Percentiles rank a stretch among this genome's conserved stretches.
These are phyloP conservation scores for Camponotus vicinus DNA, from an alignment of 1,140 invertebrate species.

Conservation along the genomic window DNA sequence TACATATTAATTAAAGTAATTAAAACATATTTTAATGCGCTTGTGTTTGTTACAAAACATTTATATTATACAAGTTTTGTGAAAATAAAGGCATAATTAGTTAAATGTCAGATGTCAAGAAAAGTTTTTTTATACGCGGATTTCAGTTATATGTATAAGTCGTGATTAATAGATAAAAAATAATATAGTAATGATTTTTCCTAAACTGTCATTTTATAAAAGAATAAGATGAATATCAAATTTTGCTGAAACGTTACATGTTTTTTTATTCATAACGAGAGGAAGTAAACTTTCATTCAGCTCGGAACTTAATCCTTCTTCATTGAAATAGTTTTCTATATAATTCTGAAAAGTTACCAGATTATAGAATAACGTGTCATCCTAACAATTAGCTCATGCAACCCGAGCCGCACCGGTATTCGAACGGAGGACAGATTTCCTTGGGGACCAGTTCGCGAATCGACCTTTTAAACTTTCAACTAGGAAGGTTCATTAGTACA, in stretches of 20 bases:
- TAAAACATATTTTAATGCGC: neutral
- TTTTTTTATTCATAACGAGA: conserved; percentile 7
- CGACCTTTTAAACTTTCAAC: conserved; percentile 78
- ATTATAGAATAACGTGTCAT: conserved; percentile 42
- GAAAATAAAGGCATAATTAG: too few relatives aligned
- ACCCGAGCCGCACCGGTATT: conserved; percentile 36
- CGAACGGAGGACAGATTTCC: conserved; percentile 74
- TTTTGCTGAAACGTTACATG: neutral
- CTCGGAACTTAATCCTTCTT: neutral
- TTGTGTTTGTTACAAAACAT: neutral
- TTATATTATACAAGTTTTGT: conserved; percentile 3
- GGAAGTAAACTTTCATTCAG: conserved; percentile 21
- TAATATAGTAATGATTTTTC: neutral
- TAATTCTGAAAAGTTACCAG: conserved; percentile 39
- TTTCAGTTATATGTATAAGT: too few relatives aligned
- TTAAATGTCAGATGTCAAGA: too few relatives aligned
- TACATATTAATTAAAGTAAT: neutral
- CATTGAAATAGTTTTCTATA: conserved; percentile 45
- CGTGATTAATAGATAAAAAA: neutral
- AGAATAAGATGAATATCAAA: conserved; percentile 1
- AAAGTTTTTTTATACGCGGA: too few relatives aligned
- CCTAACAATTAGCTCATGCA: conserved; percentile 62
- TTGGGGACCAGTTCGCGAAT: conserved; percentile 74
- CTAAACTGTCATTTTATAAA: too few relatives aligned
- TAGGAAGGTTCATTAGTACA: conserved; percentile 74